Base-by-base conservation (phyloP, 2,888 invertebrate species). In the Eubasilissa splendida region DNA sequence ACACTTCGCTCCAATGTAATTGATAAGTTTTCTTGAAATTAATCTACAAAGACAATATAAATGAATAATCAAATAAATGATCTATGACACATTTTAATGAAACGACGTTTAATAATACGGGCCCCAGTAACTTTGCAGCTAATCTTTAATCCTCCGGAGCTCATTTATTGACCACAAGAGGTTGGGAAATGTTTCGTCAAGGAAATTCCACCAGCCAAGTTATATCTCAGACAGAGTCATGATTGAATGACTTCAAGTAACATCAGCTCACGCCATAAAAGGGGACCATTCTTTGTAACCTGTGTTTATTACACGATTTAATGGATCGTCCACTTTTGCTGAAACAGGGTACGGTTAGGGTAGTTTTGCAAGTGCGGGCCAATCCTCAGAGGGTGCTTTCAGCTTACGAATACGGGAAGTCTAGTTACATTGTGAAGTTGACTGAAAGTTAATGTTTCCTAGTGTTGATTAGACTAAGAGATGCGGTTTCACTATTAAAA, bases 141-240 rank as follows among this genome's bases (percentile, higher is more conserved):
- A 59, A 74, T 74, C 74, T 59, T 74, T 59, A 74, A 59, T 74
- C 74, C 59, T 74, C 59, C n/a, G 59, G 74, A 74, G 74, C 74
- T 59, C 74, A 74, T 74, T 74, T 74, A 74, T 74, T 74, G 74
- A 74, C 74, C 74, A 74, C 74, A 74, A 59, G 59, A 74, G 74
- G 58, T 74, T 74, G 59, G 74, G 74, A 74, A 74, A 74, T 74
- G 74, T 74, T 74, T 59, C 59, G 74, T 74, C 74, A 74, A 74
- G 74, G 56, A 74, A 74, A 74, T 74, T 58, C 59, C 59, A 42
- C 59, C 4, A 59, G 14, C 70, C 22, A 70, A 70, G 53, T 70
- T 70, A 70, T 70, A 70, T 53, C 54, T 54, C 31, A 70, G 54
- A 31, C n/a, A 31, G 22, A 70, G 31, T 14, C 11, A 70, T 11